Conservation (phyloP, 2,113 vertebrate genomes). For the Cariama cristata region DNA sequence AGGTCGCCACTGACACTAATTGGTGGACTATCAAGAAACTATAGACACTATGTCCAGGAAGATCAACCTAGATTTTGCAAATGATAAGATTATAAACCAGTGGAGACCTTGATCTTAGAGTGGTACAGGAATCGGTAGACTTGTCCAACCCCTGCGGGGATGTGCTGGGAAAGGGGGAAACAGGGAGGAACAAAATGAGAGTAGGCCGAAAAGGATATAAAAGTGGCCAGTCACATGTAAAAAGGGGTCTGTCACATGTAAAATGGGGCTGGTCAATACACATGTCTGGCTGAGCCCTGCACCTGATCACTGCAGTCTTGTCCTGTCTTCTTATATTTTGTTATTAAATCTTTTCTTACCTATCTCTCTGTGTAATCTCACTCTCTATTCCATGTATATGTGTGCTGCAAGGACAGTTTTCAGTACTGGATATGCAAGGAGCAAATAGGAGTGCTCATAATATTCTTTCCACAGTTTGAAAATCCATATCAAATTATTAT, state of each 20-base stretch:
- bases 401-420: neutral
- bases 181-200: neutral
- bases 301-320: neutral
- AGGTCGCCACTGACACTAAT: neutral
- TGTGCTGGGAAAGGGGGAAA: neutral
- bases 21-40: neutral
- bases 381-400: neutral
- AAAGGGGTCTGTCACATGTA: fast-evolving
- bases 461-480: neutral
- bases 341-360: neutral
- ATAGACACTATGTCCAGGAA: neutral
- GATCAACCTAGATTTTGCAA: neutral
- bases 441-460: neutral
- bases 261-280: neutral
- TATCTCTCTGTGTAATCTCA: neutral
- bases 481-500: neutral
- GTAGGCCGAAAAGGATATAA: neutral
- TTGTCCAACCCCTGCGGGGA: neutral
- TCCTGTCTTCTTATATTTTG: neutral
- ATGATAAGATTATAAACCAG: neutral
- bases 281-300: neutral
- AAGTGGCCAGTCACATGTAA: neutral
- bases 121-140: neutral
- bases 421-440: neutral
- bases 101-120: neutral